Percentiles rank a stretch among this genome's conserved stretches.
Evolutionary conservation across 2,888 invertebrate genomes (phyloP).

Genomic region (Syritta pipiens): DNA sequence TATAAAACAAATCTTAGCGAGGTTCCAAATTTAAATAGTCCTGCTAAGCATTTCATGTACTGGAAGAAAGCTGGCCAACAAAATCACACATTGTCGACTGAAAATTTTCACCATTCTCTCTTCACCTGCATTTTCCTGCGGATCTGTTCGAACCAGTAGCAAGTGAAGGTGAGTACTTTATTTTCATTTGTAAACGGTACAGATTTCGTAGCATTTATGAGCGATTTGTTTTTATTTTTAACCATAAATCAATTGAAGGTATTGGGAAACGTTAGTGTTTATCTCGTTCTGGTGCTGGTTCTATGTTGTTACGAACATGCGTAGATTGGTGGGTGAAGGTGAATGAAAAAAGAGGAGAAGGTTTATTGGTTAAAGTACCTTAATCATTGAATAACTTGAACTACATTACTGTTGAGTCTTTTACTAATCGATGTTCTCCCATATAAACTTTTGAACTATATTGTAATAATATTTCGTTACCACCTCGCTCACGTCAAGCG

Average conservation of each 20-base stretch:
- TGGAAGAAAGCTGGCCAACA: neutral
- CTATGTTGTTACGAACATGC: slow-evolving; percentile 30
- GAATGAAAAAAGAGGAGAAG: too few relatives aligned
- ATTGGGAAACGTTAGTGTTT: slow-evolving; percentile 51
- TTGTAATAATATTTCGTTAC: too few relatives aligned
- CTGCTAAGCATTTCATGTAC: slow-evolving; percentile 6
- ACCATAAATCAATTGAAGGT: slow-evolving; percentile 24
- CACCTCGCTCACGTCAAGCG: too few relatives aligned
- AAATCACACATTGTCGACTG: slow-evolving; percentile 21
- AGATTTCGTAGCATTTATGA: slow-evolving; percentile 32
- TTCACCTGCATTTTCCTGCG: slow-evolving; percentile 24
- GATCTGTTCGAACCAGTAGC: slow-evolving; percentile 16
- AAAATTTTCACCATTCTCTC: slow-evolving; percentile 13
- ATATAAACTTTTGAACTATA: too few relatives aligned
- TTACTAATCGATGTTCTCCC: too few relatives aligned
- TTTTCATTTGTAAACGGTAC: neutral
- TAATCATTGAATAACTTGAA: too few relatives aligned
- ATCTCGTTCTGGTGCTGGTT: slow-evolving; percentile 22
- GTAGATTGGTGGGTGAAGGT: too few relatives aligned
- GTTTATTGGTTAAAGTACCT: too few relatives aligned
- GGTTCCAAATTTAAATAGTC: slow-evolving; percentile 24
- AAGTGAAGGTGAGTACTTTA: slow-evolving; percentile 30
- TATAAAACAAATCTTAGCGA: slow-evolving; percentile 18
- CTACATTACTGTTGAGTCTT: too few relatives aligned
- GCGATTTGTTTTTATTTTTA: slow-evolving; percentile 60